phyloP scores from a whole-genome alignment of 1,140 invertebrate genomes.

The Streblospio benedicti region DNA sequence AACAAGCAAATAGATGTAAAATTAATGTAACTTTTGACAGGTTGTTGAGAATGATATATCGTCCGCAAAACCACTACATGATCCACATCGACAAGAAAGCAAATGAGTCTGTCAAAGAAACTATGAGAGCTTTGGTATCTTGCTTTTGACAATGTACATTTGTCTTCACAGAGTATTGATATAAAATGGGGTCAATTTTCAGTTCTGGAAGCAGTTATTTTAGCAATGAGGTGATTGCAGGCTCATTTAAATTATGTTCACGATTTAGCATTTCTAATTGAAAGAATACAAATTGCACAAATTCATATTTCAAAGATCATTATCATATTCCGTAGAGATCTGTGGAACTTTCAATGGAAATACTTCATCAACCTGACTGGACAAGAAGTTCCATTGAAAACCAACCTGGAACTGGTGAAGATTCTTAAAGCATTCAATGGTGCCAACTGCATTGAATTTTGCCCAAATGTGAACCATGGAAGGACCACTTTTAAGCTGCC shows the following conservation, averaged over 20 bases:
- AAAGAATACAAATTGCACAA: too few relatives aligned
- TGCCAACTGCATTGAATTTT: slow-evolving; percentile 15
- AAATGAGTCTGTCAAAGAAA: too few relatives aligned
- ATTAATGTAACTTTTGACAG: slow-evolving; percentile 17
- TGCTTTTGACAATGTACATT: neutral
- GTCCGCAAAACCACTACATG: slow-evolving; percentile 24
- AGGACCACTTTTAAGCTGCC: neutral
- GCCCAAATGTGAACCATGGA: too few relatives aligned
- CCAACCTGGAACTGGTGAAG: slow-evolving; percentile 13
- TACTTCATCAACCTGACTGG: slow-evolving; percentile 14
- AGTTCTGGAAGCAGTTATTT: too few relatives aligned
- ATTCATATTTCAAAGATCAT: neutral
- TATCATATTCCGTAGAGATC: slow-evolving; percentile 30
- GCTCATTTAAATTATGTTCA: too few relatives aligned
- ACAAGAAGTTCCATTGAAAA: slow-evolving; percentile 12
- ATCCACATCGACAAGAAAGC: slow-evolving; percentile 23
- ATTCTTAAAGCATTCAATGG: slow-evolving; percentile 13
- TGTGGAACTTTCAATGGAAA: slow-evolving; percentile 24
- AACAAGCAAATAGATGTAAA: too few relatives aligned
- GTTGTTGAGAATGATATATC: slow-evolving; percentile 19
- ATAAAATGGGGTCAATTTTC: slow-evolving; percentile 20
- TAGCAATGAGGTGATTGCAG: too few relatives aligned
- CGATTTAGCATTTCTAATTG: too few relatives aligned
- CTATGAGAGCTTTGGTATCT: too few relatives aligned
- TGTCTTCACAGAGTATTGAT: neutral